Evolutionary conservation across 2,113 vertebrate species (phyloP), one percentile per base, ranked within the genome.

Genomic region (Clupea harengus): DNA sequence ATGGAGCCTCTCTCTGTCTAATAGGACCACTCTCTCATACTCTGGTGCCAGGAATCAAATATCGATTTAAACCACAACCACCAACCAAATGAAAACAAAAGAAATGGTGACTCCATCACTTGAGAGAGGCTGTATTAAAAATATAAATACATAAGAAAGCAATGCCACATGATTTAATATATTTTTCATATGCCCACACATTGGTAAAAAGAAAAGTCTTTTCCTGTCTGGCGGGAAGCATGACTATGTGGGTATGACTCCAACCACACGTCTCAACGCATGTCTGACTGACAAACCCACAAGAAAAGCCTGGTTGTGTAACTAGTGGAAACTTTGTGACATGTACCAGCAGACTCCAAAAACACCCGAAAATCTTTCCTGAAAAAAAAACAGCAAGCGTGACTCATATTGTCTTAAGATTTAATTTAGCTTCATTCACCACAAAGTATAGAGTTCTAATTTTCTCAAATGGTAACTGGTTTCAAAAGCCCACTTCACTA

Each of bases 261-360:
- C 82, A 81, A 32, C 47, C 84, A 80, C 47, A 39, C 47, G 57
- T 86, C 83, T 50, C 81, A 82, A 47, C 18, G 15, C 13, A 32
- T 39, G n/a, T 49, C 45, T 49, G 49, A 84, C 60, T 11, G 45
- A 46, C 45, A 18, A 44, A 86, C 50, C 49, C 54, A 18, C 45
- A 82, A 72, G 64, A 67, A 67, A 49, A 2, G 28, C 5, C 72
- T 78, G 28, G 11, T 32, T 44, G 32, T 89, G 87, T 92, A 91
- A 92, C 90, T 87, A 82, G 86, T 92, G 94, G 95, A 94, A 93
- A 95, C 49, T 91, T 88, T 91, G 87, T 88, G 81, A 88, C 88
- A 91, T 47, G 84, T 90, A 88, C 89, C 84, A 50, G 50, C 84
- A 52, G 60, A 85, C 83, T 83, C 10, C 87, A 93, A 82, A 90